Evolutionary conservation across 1,140 invertebrate genomes (phyloP), one percentile per base, ranked within the genome.

Genomic region (Dufourea novaeangliae): DNA sequence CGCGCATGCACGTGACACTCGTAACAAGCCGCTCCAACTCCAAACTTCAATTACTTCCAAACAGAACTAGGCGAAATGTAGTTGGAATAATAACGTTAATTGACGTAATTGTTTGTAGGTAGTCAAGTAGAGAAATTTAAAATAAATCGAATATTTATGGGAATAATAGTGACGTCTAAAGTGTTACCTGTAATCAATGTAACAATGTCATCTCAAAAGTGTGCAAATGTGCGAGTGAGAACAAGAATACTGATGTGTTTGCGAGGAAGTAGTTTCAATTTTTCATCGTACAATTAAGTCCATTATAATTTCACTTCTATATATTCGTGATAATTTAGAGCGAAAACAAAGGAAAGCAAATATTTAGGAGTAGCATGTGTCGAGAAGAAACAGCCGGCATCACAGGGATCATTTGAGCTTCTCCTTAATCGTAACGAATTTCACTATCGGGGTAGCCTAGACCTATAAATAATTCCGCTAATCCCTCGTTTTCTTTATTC

Each of bases 401-500:
- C 34, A 17, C 32, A 32, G 54, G 46, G 46, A 50, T 5, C 20
- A n/a, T 57, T 57, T 29, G 54, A 57, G 27, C 54, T 37, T 61
- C 37, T 32, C 57, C 1, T 3, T 20, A 32, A 61, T 37, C 17
- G 56, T 59, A n/a, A 50, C 20, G 57, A 11, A 22, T 20, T 29
- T 44, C 25, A 17, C 34, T 39, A 56, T 56, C 29, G 17, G 25
- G 67, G 10, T 34, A 46, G 52, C 14, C 27, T 25, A 32, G 39
- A 32, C 46, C 32, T 71, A 62, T 11, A 37, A 70, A 62, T 71
- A 52, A 62, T 52, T 54, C n/a, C 1, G 11, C 0, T 0, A 17
- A 54, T 6, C 22, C 46, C 52, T 46, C 59, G 25, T 50, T 69
- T 69, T 69, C 22, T 77, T 70, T 71, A 63, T 77, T 77, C 67